Evolutionary conservation across 2,113 vertebrate genomes (phyloP).

Genomic region (Ammodramus savannarum): DNA sequence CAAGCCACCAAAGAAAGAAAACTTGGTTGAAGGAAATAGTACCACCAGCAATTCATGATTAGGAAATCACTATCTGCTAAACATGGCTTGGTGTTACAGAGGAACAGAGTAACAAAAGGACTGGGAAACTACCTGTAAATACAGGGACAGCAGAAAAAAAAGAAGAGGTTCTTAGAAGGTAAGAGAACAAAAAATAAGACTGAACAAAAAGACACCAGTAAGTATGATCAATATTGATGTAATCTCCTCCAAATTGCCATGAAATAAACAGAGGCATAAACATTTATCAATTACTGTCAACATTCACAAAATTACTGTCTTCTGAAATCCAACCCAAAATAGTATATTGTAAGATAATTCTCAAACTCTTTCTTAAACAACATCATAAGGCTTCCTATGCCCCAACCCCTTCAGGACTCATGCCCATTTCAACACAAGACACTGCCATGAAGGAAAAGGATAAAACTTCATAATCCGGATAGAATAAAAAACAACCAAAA

Average conservation of each 20-base stretch:
- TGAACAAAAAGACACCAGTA: neutral
- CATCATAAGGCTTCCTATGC: neutral
- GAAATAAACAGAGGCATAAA: neutral
- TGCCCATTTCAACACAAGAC: neutral
- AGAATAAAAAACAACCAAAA: neutral
- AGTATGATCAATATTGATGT: fast-evolving
- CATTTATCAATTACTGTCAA: neutral
- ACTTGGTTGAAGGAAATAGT: neutral
- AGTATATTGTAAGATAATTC: neutral
- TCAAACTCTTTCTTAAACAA: neutral
- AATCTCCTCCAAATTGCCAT: neutral
- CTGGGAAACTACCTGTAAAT: neutral
- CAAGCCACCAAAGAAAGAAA: neutral
- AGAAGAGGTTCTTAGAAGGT: neutral
- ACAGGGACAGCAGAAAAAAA: neutral
- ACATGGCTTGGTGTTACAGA: neutral
- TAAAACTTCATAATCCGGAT: neutral
- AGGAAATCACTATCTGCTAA: neutral
- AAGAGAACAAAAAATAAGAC: neutral
- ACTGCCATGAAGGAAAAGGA: neutral
- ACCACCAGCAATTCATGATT: neutral
- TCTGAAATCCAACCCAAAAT: neutral
- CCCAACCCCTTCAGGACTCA: neutral
- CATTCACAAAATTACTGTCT: neutral
- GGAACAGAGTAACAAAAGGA: neutral